These are phyloP conservation scores for Polydesmus complanatus DNA, from an alignment of 2,888 invertebrate genomes.

Conservation along the genomic window DNA sequence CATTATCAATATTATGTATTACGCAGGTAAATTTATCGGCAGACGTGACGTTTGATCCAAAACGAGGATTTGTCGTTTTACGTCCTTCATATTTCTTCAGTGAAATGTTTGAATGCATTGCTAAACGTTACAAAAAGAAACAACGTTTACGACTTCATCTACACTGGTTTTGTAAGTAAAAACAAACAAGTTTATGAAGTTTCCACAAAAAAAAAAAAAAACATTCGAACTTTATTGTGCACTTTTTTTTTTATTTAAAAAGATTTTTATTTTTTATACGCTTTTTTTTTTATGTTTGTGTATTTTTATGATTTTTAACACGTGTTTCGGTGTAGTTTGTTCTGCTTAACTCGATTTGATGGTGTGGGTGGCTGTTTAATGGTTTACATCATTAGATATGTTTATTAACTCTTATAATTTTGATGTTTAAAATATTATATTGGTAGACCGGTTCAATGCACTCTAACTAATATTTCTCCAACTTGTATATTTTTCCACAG, in stretches of 20 bases:
- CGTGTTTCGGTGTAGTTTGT: background rate
- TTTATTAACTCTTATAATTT: too few species aligned
- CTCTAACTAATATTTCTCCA: background rate
- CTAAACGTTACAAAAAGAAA: conserved; percentile 13
- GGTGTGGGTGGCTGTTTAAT: too few species aligned
- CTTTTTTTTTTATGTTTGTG: background rate
- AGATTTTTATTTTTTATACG: background rate
- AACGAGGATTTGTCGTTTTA: conserved; percentile 16
- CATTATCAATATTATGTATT: too few species aligned
- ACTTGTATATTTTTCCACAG: background rate
- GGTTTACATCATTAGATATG: too few species aligned
- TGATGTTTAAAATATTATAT: too few species aligned
- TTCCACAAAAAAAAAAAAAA: too few species aligned
- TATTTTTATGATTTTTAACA: background rate
- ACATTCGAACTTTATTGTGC: too few species aligned
- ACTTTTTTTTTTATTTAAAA: background rate
- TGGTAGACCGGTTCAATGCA: background rate
- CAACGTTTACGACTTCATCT: conserved; percentile 13
- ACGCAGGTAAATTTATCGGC: conserved; percentile 13
- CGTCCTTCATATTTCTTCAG: conserved; percentile 17
- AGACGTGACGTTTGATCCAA: conserved; percentile 15
- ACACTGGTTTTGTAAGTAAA: conserved; percentile 19
- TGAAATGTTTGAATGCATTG: conserved; percentile 18
- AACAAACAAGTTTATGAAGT: too few species aligned
- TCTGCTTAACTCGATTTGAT: too few species aligned